Evolutionary conservation across 1,140 invertebrate genomes (phyloP).

Genomic region (Diachasmimorpha longicaudata): DNA sequence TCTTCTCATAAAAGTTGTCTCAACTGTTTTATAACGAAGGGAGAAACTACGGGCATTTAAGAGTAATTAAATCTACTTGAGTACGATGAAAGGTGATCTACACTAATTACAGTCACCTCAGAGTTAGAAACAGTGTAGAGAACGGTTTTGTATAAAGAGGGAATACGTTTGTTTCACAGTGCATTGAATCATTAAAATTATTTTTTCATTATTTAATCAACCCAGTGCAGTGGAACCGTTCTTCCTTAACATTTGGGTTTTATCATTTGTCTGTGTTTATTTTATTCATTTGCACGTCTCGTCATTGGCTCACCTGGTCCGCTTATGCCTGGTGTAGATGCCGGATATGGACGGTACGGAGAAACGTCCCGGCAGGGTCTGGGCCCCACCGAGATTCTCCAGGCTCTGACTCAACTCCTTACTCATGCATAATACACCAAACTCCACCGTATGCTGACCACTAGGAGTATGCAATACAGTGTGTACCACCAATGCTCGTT

Average conservation of each 20-base stretch:
- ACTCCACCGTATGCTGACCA: constrained; percentile 65
- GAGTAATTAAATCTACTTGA: not conserved
- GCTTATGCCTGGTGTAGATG: constrained; percentile 67
- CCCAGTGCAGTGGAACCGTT: not conserved
- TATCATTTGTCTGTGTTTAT: constrained; percentile 31
- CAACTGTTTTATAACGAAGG: not conserved
- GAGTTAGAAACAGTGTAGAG: not conserved
- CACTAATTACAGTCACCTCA: not conserved
- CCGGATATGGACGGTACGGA: constrained; percentile 64
- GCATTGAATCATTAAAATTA: not conserved
- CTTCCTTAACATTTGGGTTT: not conserved
- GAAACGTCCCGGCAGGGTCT: constrained; percentile 64
- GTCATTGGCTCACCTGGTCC: constrained; percentile 64
- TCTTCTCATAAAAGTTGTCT: not conserved
- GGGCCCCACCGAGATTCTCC: constrained; percentile 65
- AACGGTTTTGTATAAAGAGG: not conserved
- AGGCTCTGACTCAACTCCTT: constrained; percentile 67
- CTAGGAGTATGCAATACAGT: constrained; percentile 62
- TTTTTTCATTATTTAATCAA: not conserved
- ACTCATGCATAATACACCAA: constrained; percentile 65
- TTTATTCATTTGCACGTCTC: constrained; percentile 30
- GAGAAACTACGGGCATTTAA: not conserved
- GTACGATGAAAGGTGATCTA: not conserved
- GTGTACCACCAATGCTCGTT: constrained; percentile 60
- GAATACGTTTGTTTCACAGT: too few species aligned